Percentiles rank a stretch among this genome's conserved stretches.
Evolutionary conservation across 2,797 vertebrate species (phyloP).

Genomic region (Eremophila alpestris): DNA sequence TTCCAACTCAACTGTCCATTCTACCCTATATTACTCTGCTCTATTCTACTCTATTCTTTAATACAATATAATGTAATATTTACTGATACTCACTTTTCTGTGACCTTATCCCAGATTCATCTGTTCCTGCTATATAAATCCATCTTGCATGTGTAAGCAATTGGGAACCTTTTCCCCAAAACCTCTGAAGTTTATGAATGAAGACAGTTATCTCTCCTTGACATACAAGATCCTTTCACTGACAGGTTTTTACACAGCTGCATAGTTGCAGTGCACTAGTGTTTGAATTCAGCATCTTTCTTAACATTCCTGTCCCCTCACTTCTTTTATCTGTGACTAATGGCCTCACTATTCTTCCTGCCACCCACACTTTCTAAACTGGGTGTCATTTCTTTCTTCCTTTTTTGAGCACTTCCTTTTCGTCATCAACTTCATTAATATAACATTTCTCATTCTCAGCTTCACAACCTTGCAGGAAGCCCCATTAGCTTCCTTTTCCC

Average conservation of each 20-base stretch:
- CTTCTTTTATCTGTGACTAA: background rate
- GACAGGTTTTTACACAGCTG: background rate
- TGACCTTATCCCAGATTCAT: background rate
- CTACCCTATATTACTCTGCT: background rate
- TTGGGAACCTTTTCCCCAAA: background rate
- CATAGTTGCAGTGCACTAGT: background rate
- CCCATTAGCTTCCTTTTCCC: background rate
- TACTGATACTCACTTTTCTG: background rate
- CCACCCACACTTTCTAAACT: slow-evolving; percentile 10
- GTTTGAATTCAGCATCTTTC: background rate
- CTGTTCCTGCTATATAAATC: background rate
- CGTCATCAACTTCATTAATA: background rate
- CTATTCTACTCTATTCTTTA: background rate
- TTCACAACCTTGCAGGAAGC: background rate
- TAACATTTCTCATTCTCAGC: background rate
- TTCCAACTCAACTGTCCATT: background rate
- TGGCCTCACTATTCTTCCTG: slow-evolving; percentile 10
- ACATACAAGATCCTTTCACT: background rate
- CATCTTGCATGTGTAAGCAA: background rate
- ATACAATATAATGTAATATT: background rate
- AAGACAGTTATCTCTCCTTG: background rate
- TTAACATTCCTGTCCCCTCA: background rate
- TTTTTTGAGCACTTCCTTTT: background rate
- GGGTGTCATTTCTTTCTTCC: background rate
- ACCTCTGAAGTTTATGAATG: background rate